These are phyloP conservation scores for Dexiosoma caninum DNA, from an alignment of 2,888 invertebrate species.

Conservation along the genomic window DNA sequence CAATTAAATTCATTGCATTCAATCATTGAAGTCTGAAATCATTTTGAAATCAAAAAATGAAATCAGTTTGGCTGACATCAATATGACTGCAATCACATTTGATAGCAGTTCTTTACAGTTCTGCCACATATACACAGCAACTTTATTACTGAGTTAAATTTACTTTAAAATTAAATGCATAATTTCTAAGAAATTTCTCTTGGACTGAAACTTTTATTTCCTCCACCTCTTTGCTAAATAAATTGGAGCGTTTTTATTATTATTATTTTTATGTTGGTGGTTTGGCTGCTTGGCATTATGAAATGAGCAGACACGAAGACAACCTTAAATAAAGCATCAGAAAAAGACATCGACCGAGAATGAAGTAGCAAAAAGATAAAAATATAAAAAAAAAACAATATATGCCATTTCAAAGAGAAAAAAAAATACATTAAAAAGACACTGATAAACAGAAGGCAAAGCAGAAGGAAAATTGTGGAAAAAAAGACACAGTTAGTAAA, in stretches of 20 bases:
- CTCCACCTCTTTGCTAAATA: constrained; percentile 6
- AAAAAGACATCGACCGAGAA: not conserved
- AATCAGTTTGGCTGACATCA: too few relatives aligned
- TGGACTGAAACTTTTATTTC: not conserved
- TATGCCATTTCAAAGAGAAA: constrained; percentile 21
- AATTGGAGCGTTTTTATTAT: constrained; percentile 47
- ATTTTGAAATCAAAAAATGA: too few relatives aligned
- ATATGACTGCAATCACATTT: too few relatives aligned
- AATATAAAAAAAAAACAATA: too few relatives aligned
- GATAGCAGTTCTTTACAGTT: too few relatives aligned
- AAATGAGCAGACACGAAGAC: not conserved
- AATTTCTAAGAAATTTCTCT: constrained; percentile 25
- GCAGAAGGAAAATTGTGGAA: not conserved
- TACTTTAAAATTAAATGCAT: constrained; percentile 35
- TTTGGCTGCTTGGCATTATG: constrained; percentile 15
- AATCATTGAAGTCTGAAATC: too few relatives aligned
- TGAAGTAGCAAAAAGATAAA: constrained; percentile 2
- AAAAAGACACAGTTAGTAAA: constrained; percentile 49
- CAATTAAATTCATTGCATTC: too few relatives aligned
- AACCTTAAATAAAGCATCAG: constrained; percentile 4
- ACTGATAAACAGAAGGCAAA: constrained; percentile 6
- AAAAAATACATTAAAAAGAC: constrained; percentile 4
- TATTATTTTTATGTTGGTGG: constrained; percentile 42
- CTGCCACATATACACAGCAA: too few relatives aligned
- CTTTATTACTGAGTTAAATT: constrained; percentile 30